These are phyloP conservation scores for Sympetrum striolatum DNA, from an alignment of 2,888 invertebrate species.

Conservation along the genomic window DNA sequence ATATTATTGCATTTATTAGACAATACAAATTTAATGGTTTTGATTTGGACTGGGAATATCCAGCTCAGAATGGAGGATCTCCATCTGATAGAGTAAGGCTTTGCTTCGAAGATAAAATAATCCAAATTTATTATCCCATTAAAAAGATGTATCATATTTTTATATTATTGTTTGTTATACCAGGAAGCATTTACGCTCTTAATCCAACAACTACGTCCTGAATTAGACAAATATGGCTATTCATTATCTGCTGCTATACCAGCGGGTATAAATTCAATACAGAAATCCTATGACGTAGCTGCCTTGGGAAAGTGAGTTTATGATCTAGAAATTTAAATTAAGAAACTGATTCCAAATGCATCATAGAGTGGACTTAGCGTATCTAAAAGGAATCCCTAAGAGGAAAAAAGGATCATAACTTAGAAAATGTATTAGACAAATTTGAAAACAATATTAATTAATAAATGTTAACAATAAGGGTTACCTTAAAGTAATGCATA, in stretches of 20 bases:
- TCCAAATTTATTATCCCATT: neutral
- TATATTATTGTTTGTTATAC: conserved; percentile 48
- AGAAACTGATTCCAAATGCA: conserved; percentile 9
- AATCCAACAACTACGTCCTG: conserved; percentile 65
- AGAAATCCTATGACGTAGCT: neutral
- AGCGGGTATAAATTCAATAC: conserved; percentile 54
- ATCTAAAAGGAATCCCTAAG: too few relatives aligned
- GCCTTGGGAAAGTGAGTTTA: neutral
- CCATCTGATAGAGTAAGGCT: conserved; percentile 56
- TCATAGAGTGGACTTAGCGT: too few relatives aligned
- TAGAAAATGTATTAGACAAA: too few relatives aligned
- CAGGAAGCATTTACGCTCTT: conserved; percentile 63
- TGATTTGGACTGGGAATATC: conserved; percentile 79
- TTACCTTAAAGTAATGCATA: too few relatives aligned
- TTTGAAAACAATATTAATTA: too few relatives aligned
- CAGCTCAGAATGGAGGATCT: conserved; percentile 65
- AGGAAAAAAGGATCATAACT: too few relatives aligned
- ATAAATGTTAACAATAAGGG: too few relatives aligned
- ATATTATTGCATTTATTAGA: conserved; percentile 64
- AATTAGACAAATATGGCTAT: conserved; percentile 63
- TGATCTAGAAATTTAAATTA: conserved; percentile 51
- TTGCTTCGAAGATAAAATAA: too few relatives aligned
- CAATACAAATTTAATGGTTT: conserved; percentile 72
- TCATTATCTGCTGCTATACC: conserved; percentile 69
- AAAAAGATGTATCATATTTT: too few relatives aligned